phyloP scores from a whole-genome alignment of 2,888 invertebrate species.

The Drosophila pseudotakahashii region DNA sequence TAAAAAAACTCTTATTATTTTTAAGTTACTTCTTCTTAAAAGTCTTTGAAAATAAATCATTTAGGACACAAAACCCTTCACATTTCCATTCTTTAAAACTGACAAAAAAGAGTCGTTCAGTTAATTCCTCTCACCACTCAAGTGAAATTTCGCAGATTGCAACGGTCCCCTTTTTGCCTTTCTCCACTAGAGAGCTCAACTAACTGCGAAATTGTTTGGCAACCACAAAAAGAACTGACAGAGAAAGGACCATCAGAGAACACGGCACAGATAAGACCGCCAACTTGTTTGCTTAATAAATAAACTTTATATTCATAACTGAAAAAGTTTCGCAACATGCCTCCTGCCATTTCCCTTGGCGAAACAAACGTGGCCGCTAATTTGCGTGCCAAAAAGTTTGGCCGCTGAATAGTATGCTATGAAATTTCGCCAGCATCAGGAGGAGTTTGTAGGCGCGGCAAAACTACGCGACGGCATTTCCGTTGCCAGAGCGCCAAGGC shows the following conservation, averaged over 20 bases:
- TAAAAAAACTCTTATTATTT: background rate
- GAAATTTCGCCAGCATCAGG: constrained; percentile 36
- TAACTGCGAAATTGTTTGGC: constrained; percentile 68
- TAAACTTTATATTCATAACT: constrained; percentile 79
- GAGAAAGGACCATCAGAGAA: constrained; percentile 47
- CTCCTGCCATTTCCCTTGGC: constrained; percentile 37
- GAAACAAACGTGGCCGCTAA: constrained; percentile 76
- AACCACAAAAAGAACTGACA: constrained; percentile 41
- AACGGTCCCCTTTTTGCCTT: constrained; percentile 1
- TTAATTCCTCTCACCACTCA: constrained; percentile 55
- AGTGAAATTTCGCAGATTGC: constrained; percentile 19
- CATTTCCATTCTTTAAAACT: constrained; percentile 18
- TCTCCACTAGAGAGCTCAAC: constrained; percentile 38
- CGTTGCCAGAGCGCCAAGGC: constrained; percentile 63
- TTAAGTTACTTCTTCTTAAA: background rate
- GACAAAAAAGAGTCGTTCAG: constrained; percentile 37
- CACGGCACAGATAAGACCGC: constrained; percentile 68
- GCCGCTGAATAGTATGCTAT: constrained; percentile 65
- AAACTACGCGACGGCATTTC: constrained; percentile 69
- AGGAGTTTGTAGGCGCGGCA: constrained; percentile 38
- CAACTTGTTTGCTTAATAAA: constrained; percentile 79
- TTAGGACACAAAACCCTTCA: constrained; percentile 16
- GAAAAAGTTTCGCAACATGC: constrained; percentile 65
- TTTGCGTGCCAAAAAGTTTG: constrained; percentile 71
- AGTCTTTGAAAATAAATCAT: constrained; percentile 3